Percentiles rank a stretch among this genome's conserved stretches.
These are phyloP conservation scores for Patella caerulea DNA, from an alignment of 2,888 invertebrate species.

Conservation along the genomic window DNA sequence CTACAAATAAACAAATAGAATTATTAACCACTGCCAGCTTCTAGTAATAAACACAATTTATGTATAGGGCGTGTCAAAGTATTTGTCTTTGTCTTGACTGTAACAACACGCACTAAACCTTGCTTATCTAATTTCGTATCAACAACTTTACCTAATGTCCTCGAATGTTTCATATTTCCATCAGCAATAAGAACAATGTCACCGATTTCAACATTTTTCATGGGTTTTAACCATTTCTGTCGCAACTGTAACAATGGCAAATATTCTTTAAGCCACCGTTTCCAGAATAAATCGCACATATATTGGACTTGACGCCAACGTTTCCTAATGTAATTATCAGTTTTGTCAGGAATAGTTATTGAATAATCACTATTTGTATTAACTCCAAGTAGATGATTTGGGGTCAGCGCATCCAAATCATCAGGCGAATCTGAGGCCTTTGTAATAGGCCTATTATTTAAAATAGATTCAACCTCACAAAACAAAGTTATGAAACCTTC, in stretches of 20 bases:
- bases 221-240: too few species aligned
- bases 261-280: constrained; percentile 31
- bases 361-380: constrained; percentile 12
- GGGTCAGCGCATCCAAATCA: constrained; percentile 33
- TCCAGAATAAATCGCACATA: constrained; percentile 36
- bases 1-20: too few species aligned
- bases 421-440: constrained; percentile 18
- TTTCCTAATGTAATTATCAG: constrained; percentile 31
- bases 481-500: constrained; percentile 34
- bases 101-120: too few species aligned
- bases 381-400: constrained; percentile 35
- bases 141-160: too few species aligned
- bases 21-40: too few species aligned
- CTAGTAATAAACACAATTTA: too few species aligned
- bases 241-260: constrained; percentile 10
- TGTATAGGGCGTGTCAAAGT: too few species aligned
- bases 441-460: constrained; percentile 36
- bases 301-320: constrained; percentile 42
- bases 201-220: too few species aligned
- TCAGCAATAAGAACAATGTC: too few species aligned
- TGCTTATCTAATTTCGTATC: too few species aligned
- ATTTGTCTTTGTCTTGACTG: too few species aligned
- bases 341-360: constrained; percentile 30
- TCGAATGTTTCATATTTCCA: too few species aligned
- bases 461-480: constrained; percentile 35